Evolutionary conservation across 2,888 invertebrate species (phyloP).

Genomic region (Patella ulyssiponensis): DNA sequence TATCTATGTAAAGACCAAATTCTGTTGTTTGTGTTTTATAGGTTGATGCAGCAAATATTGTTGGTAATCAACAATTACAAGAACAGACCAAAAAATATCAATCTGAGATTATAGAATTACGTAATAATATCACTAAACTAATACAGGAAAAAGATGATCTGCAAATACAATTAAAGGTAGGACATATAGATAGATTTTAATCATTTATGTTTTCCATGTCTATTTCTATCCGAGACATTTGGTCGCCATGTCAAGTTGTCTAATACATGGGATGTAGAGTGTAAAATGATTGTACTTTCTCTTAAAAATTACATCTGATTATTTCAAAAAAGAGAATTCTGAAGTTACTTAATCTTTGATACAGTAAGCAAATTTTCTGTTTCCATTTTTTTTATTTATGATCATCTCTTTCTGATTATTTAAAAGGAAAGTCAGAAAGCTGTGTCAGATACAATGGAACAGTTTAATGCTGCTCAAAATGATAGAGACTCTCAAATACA

Average conservation of each 20-base stretch:
- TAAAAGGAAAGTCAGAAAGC: constrained; percentile 61
- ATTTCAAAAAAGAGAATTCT: too few species aligned
- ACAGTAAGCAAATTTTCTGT: too few species aligned
- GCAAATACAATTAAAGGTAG: constrained; percentile 57
- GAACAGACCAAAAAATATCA: constrained; percentile 54
- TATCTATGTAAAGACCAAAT: too few species aligned
- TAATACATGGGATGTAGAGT: too few species aligned
- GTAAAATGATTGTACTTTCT: too few species aligned
- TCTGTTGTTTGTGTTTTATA: constrained; percentile 15
- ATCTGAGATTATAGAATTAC: constrained; percentile 51
- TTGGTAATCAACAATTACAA: constrained; percentile 58
- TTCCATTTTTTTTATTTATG: neutral
- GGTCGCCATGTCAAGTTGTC: neutral
- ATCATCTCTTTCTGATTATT: constrained; percentile 9
- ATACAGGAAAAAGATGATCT: constrained; percentile 59
- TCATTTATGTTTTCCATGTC: neutral
- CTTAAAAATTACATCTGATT: too few species aligned
- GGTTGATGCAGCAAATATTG: constrained; percentile 59
- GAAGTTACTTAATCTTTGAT: too few species aligned
- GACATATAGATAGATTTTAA: neutral
- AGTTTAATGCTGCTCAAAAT: constrained; percentile 59
- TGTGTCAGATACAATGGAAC: constrained; percentile 51
- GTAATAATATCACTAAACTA: constrained; percentile 43
- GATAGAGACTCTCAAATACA: constrained; percentile 65
- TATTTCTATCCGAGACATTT: neutral